phyloP scores from a whole-genome alignment of 2,113 vertebrate species.

The Carlito syrichta region DNA sequence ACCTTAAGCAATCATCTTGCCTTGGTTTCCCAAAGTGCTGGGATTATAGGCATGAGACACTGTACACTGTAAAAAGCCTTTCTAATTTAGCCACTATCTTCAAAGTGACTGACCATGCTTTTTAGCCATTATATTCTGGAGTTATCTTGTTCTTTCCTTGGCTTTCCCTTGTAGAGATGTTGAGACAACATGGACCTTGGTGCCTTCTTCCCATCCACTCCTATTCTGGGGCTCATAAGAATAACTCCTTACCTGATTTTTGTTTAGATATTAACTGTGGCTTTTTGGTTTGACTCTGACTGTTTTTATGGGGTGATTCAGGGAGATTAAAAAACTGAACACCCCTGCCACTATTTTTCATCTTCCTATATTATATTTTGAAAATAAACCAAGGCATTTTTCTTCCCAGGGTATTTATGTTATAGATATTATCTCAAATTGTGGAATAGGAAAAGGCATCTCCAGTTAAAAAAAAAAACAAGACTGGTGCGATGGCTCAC shows the following conservation, averaged over 20 bases:
- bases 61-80: too few relatives aligned
- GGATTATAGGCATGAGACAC: too few relatives aligned
- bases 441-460: background rate
- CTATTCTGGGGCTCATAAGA: background rate
- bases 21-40: too few relatives aligned
- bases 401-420: background rate
- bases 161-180: background rate
- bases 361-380: background rate
- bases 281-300: background rate
- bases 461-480: background rate
- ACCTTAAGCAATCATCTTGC: too few relatives aligned
- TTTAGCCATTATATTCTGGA: background rate
- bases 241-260: background rate
- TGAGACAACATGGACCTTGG: background rate
- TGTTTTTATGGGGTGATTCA: background rate
- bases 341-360: background rate
- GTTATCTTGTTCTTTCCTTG: background rate
- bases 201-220: background rate
- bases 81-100: background rate
- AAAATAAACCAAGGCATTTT: background rate
- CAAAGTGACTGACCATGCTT: background rate
- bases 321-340: background rate
- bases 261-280: background rate
- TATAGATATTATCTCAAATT: background rate
- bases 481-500: too few relatives aligned